phyloP scores from a whole-genome alignment of 2,113 vertebrate species.

The Amphiprion percula region DNA sequence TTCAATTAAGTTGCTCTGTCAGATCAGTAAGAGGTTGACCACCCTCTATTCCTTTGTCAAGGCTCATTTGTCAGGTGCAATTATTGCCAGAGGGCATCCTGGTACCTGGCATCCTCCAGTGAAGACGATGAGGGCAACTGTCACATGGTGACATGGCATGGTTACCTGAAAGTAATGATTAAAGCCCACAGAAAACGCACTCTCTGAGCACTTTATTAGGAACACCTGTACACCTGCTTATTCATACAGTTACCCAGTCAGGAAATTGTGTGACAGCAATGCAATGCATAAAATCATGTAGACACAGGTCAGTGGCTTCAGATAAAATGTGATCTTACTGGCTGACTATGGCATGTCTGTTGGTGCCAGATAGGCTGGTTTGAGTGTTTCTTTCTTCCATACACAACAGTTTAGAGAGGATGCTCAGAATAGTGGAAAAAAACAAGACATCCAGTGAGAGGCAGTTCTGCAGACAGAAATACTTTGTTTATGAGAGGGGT shows the following conservation, averaged over 20 bases:
- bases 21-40: slow-evolving; percentile 74
- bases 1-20: slow-evolving; percentile 80
- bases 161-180: slow-evolving; percentile 33
- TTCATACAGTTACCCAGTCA: background rate
- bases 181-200: slow-evolving; percentile 20
- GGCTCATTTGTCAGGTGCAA: slow-evolving; percentile 78
- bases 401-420: background rate
- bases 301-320: background rate
- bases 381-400: background rate
- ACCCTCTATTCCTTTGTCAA: slow-evolving; percentile 74
- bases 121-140: slow-evolving; percentile 51
- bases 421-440: background rate
- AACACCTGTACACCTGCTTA: background rate
- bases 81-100: slow-evolving; percentile 67
- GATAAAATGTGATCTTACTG: background rate
- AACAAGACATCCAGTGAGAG: background rate
- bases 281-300: background rate
- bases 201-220: background rate
- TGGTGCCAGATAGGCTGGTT: background rate
- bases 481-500: background rate
- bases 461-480: background rate
- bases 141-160: slow-evolving; percentile 13
- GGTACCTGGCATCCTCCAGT: slow-evolving; percentile 48
- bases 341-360: background rate
- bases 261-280: background rate